Percentiles rank a stretch among this genome's conserved stretches.
phyloP scores from a whole-genome alignment of 1,140 invertebrate genomes.

The Copidosoma floridanum region DNA sequence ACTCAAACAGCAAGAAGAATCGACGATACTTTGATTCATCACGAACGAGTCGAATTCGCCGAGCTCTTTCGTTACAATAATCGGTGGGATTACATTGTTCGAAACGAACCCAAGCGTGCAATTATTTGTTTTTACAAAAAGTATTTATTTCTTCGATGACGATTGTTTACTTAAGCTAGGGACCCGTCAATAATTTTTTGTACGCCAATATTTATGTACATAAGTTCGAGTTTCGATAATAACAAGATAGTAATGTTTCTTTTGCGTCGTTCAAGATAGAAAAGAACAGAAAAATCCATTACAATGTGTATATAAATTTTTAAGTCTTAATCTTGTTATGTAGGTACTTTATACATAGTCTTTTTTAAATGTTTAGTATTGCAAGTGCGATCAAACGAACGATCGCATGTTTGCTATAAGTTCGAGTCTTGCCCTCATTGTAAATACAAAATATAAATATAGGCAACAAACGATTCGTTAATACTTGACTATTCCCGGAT shows the following conservation, averaged over 20 bases:
- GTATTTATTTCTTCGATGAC: constrained; percentile 8
- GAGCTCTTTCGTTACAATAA: background rate
- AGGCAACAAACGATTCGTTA: background rate
- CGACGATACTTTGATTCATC: constrained; percentile 40
- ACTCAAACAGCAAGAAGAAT: constrained; percentile 50
- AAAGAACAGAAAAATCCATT: background rate
- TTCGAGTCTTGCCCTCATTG: background rate
- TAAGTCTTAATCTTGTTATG: background rate
- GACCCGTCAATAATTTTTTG: constrained; percentile 32
- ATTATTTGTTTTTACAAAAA: constrained; percentile 3
- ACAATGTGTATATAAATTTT: constrained; percentile 18
- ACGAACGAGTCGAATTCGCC: background rate
- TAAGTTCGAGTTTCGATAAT: constrained; percentile 10
- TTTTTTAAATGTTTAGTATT: background rate
- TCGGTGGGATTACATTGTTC: background rate
- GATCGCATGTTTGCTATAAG: too few species aligned
- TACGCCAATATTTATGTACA: constrained; percentile 30
- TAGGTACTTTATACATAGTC: constrained; percentile 2
- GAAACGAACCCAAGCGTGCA: too few species aligned
- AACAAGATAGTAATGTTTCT: constrained; percentile 1
- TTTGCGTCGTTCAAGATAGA: too few species aligned
- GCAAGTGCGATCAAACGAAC: too few species aligned
- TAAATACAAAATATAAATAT: constrained; percentile 17
- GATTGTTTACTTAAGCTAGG: constrained; percentile 9
- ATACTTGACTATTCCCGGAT: constrained; percentile 15